Evolutionary conservation across 1,140 invertebrate species (phyloP).

Genomic region (Drosophila kikkawai): DNA sequence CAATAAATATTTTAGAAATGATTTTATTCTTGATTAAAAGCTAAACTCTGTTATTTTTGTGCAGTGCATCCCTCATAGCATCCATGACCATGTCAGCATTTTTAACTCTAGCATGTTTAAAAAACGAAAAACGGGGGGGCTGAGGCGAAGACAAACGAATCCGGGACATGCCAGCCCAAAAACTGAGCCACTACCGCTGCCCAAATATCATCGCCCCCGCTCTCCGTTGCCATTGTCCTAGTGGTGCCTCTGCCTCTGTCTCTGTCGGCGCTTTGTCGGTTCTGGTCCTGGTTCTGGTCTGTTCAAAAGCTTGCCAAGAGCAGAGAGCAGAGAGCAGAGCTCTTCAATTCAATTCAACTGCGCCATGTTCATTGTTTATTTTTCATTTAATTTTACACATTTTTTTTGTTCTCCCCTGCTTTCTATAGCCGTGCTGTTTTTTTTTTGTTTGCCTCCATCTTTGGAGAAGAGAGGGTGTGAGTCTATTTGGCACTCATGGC

Average conservation of each 20-base stretch:
- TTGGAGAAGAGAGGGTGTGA: constrained; percentile 3
- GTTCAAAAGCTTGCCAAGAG: constrained; percentile 30
- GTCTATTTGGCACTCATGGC: constrained; percentile 28
- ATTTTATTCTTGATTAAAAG: too few species aligned
- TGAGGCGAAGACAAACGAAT: constrained; percentile 57
- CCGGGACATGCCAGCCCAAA: constrained; percentile 51
- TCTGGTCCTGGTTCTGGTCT: background rate
- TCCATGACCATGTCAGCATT: constrained; percentile 75
- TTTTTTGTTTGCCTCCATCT: constrained; percentile 16
- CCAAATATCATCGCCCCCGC: constrained; percentile 20
- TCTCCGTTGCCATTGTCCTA: background rate
- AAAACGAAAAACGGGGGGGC: constrained; percentile 70
- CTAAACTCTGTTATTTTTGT: background rate
- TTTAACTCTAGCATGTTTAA: constrained; percentile 69
- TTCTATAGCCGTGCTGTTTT: background rate
- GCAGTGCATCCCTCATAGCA: background rate
- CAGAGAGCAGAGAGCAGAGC: constrained; percentile 38
- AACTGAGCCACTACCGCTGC: constrained; percentile 53
- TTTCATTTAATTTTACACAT: constrained; percentile 82
- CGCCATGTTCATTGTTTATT: constrained; percentile 81
- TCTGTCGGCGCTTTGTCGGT: constrained; percentile 5
- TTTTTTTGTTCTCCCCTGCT: constrained; percentile 47
- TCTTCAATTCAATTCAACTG: constrained; percentile 78
- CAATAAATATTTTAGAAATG: too few species aligned
- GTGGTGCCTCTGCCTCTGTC: background rate